A percentile compares a stretch with the other conserved stretches of the same genome.
phyloP scores from a whole-genome alignment of 2,113 vertebrate species.

The Embiotoca jacksoni region DNA sequence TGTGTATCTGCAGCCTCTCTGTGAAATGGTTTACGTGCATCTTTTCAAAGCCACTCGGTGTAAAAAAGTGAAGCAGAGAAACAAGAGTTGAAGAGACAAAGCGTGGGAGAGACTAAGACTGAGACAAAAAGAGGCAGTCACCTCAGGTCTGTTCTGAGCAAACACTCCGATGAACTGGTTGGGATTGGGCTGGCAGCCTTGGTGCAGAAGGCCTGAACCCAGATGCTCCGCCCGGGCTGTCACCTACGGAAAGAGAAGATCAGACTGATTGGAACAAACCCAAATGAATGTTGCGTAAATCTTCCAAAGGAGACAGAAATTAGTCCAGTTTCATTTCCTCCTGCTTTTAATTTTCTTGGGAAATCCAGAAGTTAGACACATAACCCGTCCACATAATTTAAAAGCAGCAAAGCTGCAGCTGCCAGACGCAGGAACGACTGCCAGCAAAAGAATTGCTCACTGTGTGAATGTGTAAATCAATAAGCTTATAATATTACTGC shows the following conservation, averaged over 20 bases:
- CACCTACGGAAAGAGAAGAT: conserved; percentile 82
- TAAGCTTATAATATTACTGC: too few species aligned
- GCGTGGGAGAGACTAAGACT: neutral
- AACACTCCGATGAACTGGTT: conserved; percentile 97
- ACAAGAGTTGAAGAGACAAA: neutral
- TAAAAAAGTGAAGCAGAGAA: neutral
- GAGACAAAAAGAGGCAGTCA: conserved; percentile 63
- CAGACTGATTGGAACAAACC: neutral
- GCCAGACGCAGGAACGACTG: too few species aligned
- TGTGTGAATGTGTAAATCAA: too few species aligned
- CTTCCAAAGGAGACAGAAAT: neutral
- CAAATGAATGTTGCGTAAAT: neutral
- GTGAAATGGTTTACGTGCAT: neutral
- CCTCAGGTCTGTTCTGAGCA: conserved; percentile 98
- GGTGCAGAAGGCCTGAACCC: conserved; percentile 93
- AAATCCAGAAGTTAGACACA: too few species aligned
- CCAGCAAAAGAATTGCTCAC: too few species aligned
- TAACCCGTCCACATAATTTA: too few species aligned
- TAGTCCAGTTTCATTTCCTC: neutral
- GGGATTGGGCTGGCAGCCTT: conserved; percentile 89
- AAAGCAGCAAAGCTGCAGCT: too few species aligned
- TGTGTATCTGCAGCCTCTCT: too few species aligned
- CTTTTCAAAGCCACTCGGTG: neutral
- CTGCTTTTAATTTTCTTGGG: neutral
- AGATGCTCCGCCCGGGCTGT: conserved; percentile 91